phyloP scores from a whole-genome alignment of 2,888 invertebrate species.

The Phaonia tiefii region DNA sequence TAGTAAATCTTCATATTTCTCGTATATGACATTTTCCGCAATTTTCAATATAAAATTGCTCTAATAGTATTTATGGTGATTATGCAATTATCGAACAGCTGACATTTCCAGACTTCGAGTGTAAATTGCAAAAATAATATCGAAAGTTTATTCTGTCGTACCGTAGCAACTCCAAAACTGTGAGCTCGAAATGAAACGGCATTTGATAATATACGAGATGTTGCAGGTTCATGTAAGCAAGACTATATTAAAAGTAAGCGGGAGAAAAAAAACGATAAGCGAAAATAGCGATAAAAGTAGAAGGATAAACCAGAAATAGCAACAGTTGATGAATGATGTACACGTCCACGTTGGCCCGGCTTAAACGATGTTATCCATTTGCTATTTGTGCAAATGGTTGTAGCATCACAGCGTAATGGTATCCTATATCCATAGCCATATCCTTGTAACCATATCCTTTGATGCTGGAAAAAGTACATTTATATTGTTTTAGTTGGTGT shows the following conservation, averaged over 20 bases:
- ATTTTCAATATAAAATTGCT: not conserved
- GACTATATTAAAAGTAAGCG: too few relatives aligned
- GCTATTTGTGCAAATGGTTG: constrained; percentile 20
- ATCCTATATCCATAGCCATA: not conserved
- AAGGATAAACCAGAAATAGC: constrained; percentile 4
- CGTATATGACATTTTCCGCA: too few relatives aligned
- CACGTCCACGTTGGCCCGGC: constrained; percentile 40
- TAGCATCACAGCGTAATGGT: not conserved
- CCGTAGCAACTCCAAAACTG: constrained; percentile 6
- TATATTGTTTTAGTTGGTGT: constrained; percentile 33
- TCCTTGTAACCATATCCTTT: too few relatives aligned
- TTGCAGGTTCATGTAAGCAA: too few relatives aligned
- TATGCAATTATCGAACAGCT: constrained; percentile 6
- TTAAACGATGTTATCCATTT: constrained; percentile 56
- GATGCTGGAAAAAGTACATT: not conserved
- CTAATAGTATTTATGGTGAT: not conserved
- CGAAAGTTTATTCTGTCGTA: constrained; percentile 15
- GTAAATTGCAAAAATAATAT: constrained; percentile 12
- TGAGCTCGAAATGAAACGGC: not conserved
- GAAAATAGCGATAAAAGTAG: not conserved
- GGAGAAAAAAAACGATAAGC: constrained; percentile 2
- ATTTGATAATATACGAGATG: constrained; percentile 1
- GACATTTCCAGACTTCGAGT: too few relatives aligned
- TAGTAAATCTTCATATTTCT: too few relatives aligned
- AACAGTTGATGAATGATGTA: constrained; percentile 35